Evolutionary conservation across 2,888 invertebrate genomes (phyloP), one percentile per base, ranked within the genome.

Genomic region (Tipula confusa): DNA sequence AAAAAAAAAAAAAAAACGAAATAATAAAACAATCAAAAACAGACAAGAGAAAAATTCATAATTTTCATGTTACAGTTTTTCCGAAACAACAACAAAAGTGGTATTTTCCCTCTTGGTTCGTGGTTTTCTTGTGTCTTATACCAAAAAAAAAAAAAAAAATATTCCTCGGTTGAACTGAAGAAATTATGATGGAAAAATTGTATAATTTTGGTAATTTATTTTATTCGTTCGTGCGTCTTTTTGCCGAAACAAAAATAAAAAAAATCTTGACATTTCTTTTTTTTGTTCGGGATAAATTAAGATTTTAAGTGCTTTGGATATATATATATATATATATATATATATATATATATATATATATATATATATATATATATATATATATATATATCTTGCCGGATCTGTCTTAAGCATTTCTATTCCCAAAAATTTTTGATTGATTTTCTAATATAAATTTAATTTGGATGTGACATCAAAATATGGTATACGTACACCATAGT

Each of bases 101-200:
- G 64, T 64, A 64, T 64, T 64, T 64, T 64, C 64, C 64, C 64
- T 64, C 64, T 64, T 64, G 64, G 24, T 64, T 64, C 64, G 64
- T 64, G 64, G 64, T 64, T 64, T 64, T 24, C 64, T 64, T 64
- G 64, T 64, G 64, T 64, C 64, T 64, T 24, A 24, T 24, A n/a
- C n/a, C n/a, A n/a, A n/a, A n/a, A n/a, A n/a, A n/a, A n/a, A n/a
- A n/a, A n/a, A n/a, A n/a, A n/a, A n/a, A n/a, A 38, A 18, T 24
- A 24, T 64, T 18, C 13, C 24, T 24, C 9, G 64, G 64, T 64
- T 64, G 24, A 64, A 64, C 64, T 64, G 64, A 64, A 24, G 64
- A 64, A 64, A 64, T 64, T 64, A 64, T 64, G 64, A 64, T 64
- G 64, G 64, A 64, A 64, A 64, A 64, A 64, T 64, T 64, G 64